phyloP scores from a whole-genome alignment of 1,140 invertebrate genomes.

The Caenorhabditis elegans region WBcel235 BX284606.5:15336501-15337000 shows the following conservation, averaged over 20 bases:
- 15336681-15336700: not conserved
- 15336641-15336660: not conserved
- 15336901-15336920: slow-evolving; percentile 19
- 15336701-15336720: slow-evolving; percentile 23
- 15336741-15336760: too few species aligned
- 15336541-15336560: not conserved
- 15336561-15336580: slow-evolving; percentile 2
- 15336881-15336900: too few species aligned
- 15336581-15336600: slow-evolving; percentile 31
- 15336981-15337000: slow-evolving; percentile 14
- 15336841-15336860: too few species aligned
- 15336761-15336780: not conserved
- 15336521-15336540: slow-evolving; percentile 15
- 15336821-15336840: not conserved
- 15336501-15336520: slow-evolving; percentile 20
- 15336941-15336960: not conserved
- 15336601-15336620: not conserved
- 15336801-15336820: not conserved
- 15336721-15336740: not conserved
- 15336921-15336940: not conserved
- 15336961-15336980: slow-evolving; percentile 15
- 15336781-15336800: not conserved
- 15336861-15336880: too few species aligned
- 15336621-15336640: not conserved
- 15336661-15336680: slow-evolving; percentile 7